Conservation (phyloP, 2,888 invertebrate species). For the Zeuzera pyrina region DNA sequence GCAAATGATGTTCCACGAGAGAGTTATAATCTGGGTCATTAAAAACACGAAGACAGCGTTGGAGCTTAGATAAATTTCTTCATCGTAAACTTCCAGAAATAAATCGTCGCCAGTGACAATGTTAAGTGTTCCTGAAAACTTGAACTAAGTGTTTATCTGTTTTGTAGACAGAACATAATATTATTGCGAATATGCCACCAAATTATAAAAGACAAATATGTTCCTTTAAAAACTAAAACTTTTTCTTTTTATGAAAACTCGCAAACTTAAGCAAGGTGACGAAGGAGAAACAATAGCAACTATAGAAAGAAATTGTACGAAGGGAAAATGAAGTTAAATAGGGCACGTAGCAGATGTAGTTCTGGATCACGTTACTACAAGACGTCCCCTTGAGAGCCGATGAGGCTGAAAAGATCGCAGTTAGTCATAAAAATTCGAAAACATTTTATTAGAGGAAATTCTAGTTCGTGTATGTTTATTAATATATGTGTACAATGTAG, state of each 20-base stretch:
- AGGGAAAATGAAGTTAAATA: neutral
- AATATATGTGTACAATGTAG: too few species aligned
- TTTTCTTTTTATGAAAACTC: neutral
- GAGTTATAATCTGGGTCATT: constrained; percentile 28
- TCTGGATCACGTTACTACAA: constrained; percentile 1
- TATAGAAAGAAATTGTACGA: neutral
- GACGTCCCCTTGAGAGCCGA: neutral
- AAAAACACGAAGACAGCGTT: constrained; percentile 25
- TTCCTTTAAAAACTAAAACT: too few species aligned
- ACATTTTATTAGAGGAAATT: too few species aligned
- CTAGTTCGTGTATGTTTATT: too few species aligned
- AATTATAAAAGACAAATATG: too few species aligned
- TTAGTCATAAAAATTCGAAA: too few species aligned
- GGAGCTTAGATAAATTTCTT: constrained; percentile 26
- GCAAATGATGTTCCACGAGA: constrained; percentile 20
- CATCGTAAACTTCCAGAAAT: constrained; percentile 26
- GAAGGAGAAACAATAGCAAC: neutral
- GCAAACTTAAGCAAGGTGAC: neutral
- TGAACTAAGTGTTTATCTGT: constrained; percentile 6
- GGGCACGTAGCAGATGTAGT: neutral
- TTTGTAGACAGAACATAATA: too few species aligned
- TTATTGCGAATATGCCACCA: too few species aligned
- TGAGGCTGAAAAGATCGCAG: too few species aligned
- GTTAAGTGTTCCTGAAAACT: constrained; percentile 27
- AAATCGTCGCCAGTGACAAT: constrained; percentile 28